phyloP scores from a whole-genome alignment of 2,113 vertebrate species.

The Dromaius novaehollandiae region DNA sequence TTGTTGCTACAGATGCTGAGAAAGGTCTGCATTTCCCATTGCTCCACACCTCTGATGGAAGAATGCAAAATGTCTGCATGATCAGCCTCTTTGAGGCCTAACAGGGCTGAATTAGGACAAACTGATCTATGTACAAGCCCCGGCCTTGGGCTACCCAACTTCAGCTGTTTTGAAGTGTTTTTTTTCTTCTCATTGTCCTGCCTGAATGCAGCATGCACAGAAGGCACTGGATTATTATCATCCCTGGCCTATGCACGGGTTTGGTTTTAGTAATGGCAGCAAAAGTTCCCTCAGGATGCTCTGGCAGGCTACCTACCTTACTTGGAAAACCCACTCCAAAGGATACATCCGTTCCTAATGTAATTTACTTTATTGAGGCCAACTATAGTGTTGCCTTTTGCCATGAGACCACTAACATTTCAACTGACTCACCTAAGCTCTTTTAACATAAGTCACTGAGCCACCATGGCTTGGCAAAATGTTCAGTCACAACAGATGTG shows the following conservation, averaged over 20 bases:
- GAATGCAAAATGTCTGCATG: background rate
- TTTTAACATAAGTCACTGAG: background rate
- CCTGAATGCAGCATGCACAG: accelerated
- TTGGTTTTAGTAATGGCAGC: background rate
- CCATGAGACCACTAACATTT: background rate
- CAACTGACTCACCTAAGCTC: background rate
- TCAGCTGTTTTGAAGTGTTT: background rate
- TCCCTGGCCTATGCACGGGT: accelerated
- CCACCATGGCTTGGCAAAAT: background rate
- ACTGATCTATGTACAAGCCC: background rate
- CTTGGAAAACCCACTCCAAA: background rate
- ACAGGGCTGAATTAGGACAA: background rate
- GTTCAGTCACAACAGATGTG: constrained; percentile 42
- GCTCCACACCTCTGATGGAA: background rate
- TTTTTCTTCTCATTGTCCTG: background rate
- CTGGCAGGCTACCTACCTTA: background rate
- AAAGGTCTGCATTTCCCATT: background rate
- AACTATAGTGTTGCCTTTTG: background rate
- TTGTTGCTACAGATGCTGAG: background rate
- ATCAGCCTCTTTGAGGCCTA: background rate
- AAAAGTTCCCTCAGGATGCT: background rate
- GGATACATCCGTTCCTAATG: background rate
- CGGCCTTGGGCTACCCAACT: accelerated
- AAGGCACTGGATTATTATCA: background rate
- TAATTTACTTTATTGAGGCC: background rate